Percentiles rank a stretch among this genome's conserved stretches.
These are phyloP conservation scores for Luehdorfia chinensis DNA, from an alignment of 1,140 invertebrate species.

Conservation along the genomic window DNA sequence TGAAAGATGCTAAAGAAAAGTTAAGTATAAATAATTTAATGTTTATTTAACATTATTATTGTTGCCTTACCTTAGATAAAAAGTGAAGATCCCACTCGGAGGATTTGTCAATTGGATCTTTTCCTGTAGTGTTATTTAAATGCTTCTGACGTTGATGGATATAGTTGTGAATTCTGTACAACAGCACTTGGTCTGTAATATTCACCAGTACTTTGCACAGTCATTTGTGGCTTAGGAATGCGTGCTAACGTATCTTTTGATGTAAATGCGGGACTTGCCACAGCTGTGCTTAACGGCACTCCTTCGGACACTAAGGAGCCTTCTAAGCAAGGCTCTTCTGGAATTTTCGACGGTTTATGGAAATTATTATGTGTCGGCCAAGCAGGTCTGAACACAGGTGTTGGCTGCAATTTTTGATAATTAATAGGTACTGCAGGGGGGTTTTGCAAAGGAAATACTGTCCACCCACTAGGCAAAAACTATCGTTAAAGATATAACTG, in stretches of 20 bases:
- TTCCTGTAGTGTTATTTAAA: no score
- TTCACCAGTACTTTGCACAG: slow-evolving; percentile 4
- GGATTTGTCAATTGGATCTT: no score
- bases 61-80: no score
- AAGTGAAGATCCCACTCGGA: no score
- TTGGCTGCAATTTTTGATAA: background rate
- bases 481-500: background rate
- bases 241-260: background rate
- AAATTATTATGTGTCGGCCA: background rate
- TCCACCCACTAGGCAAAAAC: slow-evolving; percentile 14
- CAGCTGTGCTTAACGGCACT: background rate
- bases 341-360: background rate
- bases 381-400: background rate
- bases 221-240: background rate
- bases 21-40: no score
- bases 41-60: no score
- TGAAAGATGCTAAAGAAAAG: no score
- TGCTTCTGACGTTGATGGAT: background rate
- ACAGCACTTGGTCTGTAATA: slow-evolving; percentile 9
- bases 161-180: background rate
- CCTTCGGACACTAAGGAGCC: background rate
- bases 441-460: slow-evolving; percentile 24
- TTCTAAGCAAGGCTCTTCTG: background rate
- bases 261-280: background rate
- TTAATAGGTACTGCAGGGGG: background rate